These are phyloP conservation scores for Larimichthys crocea DNA, from an alignment of 2,113 vertebrate species.

Conservation along the genomic window DNA sequence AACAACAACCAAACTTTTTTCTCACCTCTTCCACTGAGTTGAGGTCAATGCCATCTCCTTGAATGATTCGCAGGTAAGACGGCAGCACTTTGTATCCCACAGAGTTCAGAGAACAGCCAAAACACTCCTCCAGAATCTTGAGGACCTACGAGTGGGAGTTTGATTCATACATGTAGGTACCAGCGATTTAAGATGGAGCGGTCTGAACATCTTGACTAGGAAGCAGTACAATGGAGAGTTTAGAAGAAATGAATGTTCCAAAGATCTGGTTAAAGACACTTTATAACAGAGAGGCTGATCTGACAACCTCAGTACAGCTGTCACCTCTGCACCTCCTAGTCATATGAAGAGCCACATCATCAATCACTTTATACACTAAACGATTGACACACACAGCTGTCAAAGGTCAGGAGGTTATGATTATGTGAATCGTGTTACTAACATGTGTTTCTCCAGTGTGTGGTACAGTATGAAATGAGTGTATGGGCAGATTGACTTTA, in stretches of 20 bases:
- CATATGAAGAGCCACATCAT: too few relatives aligned
- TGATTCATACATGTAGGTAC: background rate
- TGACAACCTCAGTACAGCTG: too few relatives aligned
- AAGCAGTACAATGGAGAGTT: background rate
- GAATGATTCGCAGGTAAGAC: constrained; percentile 82
- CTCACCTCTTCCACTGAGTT: constrained; percentile 79
- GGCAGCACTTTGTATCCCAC: constrained; percentile 83
- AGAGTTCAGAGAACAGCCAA: constrained; percentile 80
- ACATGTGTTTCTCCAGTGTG: too few relatives aligned
- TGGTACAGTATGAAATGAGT: too few relatives aligned
- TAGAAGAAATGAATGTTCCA: background rate
- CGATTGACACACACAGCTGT: too few relatives aligned
- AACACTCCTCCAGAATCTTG: constrained; percentile 83
- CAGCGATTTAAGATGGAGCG: background rate
- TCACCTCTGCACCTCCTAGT: too few relatives aligned
- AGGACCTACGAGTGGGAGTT: constrained; percentile 71
- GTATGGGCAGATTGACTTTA: too few relatives aligned
- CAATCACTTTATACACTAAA: too few relatives aligned
- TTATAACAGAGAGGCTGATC: background rate
- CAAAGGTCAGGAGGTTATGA: too few relatives aligned
- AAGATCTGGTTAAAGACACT: too few relatives aligned
- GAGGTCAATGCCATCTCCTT: constrained; percentile 85
- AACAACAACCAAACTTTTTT: background rate
- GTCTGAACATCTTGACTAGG: background rate
- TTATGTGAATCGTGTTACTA: too few relatives aligned